A percentile compares a stretch with the other conserved stretches of the same genome.
Conservation (phyloP, 2,797 vertebrate genomes). For the Lepilemur septentrionalis region DNA sequence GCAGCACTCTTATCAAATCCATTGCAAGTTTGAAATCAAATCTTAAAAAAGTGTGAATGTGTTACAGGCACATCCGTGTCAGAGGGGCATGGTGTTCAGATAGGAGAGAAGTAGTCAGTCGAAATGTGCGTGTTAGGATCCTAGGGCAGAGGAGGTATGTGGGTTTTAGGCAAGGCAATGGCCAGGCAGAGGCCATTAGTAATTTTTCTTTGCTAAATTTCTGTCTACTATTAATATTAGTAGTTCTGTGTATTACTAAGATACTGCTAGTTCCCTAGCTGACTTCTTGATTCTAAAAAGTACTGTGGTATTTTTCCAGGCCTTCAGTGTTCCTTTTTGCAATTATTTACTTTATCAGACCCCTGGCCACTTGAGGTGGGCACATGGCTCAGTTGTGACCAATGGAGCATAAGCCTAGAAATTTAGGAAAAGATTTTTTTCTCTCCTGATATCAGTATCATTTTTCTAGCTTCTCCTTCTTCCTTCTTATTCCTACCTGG, state of each 20-base stretch:
- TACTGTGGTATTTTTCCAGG: neutral
- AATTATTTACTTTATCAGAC: neutral
- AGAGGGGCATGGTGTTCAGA: neutral
- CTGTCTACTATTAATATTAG: neutral
- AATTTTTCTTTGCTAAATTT: neutral
- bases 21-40: neutral
- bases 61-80: neutral
- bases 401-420: neutral
- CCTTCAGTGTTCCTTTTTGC: accelerated
- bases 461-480: neutral
- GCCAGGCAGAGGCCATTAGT: neutral
- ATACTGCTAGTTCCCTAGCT: neutral
- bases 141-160: neutral
- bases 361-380: no score
- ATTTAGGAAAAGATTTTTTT: neutral
- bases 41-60: neutral
- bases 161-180: neutral
- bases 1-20: neutral
- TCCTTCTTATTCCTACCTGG: neutral
- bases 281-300: neutral
- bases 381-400: neutral
- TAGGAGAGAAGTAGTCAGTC: neutral
- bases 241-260: neutral
- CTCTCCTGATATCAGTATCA: neutral
- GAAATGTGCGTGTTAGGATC: neutral